Base-by-base conservation (phyloP, 2,888 invertebrate species). In the Erebia ligea region DNA sequence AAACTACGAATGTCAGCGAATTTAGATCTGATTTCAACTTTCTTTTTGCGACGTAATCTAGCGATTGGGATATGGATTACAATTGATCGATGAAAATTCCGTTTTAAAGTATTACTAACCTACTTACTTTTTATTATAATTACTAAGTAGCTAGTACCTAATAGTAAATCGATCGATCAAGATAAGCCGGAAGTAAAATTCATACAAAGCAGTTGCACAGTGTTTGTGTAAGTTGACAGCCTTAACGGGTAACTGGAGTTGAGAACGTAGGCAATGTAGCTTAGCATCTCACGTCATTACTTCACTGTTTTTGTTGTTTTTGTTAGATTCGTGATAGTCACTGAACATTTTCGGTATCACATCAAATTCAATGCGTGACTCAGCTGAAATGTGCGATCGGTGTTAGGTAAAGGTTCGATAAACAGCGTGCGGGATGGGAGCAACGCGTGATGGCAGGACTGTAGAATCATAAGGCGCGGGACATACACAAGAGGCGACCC, bases 251-350 rank as follows among this genome's bases (percentile, higher is more conserved):
- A 40, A 52, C 52, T 52, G 64, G 40, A n/a, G 64, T 64, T 54
- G 8, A 54, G 34, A 11, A 17, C 17, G 64, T 54, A 17, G 11
- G 64, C 40, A 64, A 45, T 54, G 64, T 64, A 64, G 54, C 54
- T 40, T 64, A 54, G 54, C 52, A 64, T 64, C 52, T 54, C 64
- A 52, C 64, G 54, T 64, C 54, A 64, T 64, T 64, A 64, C 34
- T 40, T 17, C 11, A 54, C 21, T 64, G n/a, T 52, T 48, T 50
- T 63, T 21, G 21, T 50, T 64, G n/a, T 52, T 48, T 50, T 63
- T 21, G 21, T 50, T 63, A 50, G 21, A n/a, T 63, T 50, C 48
- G 10, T 54, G 54, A 17, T 54, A 54, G 17, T 10, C 17, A 17
- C 10, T 17, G 19, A 54, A 54, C 8, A 10, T 19, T 19, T 54